phyloP scores from a whole-genome alignment of 1,140 invertebrate genomes.

The Uloborus diversus region DNA sequence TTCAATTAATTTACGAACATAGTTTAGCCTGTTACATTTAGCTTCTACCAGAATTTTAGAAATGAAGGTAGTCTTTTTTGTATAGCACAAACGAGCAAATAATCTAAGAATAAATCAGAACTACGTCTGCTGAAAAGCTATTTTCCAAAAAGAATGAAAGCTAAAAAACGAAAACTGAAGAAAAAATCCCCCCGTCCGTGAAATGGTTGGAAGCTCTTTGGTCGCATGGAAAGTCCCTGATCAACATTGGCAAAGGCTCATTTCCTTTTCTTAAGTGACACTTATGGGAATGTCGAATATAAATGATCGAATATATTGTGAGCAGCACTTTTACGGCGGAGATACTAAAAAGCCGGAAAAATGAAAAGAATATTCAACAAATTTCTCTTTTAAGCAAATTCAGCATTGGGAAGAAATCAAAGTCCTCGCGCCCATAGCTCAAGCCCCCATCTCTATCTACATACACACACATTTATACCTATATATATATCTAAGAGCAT shows the following conservation, averaged over 20 bases:
- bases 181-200: too few relatives aligned
- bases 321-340: conserved; percentile 47
- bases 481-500: conserved; percentile 39
- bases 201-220: background rate
- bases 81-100: too few relatives aligned
- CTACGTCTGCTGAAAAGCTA: too few relatives aligned
- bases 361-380: conserved; percentile 48
- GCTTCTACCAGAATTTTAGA: too few relatives aligned
- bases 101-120: too few relatives aligned
- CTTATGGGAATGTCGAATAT: conserved; percentile 49
- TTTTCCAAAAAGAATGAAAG: too few relatives aligned
- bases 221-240: conserved; percentile 1
- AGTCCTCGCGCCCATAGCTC: conserved; percentile 47
- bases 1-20: too few relatives aligned
- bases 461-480: background rate
- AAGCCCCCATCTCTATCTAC: conserved; percentile 29
- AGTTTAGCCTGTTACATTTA: too few relatives aligned
- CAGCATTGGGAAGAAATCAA: conserved; percentile 4
- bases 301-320: conserved; percentile 53
- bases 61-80: too few relatives aligned
- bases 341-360: conserved; percentile 36
- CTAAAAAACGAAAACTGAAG: too few relatives aligned
- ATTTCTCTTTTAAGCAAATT: conserved; percentile 35
- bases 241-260: conserved; percentile 49
- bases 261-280: conserved; percentile 52